These are phyloP conservation scores for Amblyopsis rosae DNA, from an alignment of 2,113 vertebrate species.

Conservation along the genomic window DNA sequence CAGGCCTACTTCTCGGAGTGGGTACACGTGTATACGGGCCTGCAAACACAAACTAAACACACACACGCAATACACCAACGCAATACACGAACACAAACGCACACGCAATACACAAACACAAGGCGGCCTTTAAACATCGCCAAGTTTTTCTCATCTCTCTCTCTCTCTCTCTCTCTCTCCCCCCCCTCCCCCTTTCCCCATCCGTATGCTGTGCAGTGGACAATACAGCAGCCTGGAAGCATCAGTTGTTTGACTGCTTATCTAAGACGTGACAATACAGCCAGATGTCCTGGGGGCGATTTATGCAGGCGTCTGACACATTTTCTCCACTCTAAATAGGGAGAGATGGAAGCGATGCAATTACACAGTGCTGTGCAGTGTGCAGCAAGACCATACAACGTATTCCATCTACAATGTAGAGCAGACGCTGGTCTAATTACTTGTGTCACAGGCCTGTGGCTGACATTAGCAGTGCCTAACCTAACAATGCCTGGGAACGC, in stretches of 20 bases:
- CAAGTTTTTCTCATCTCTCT: background rate
- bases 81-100: background rate
- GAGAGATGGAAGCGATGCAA: slow-evolving; percentile 24
- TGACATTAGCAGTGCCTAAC: background rate
- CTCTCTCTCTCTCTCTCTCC: background rate
- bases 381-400: slow-evolving; percentile 40
- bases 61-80: background rate
- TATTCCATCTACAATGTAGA: slow-evolving; percentile 37
- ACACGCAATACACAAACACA: background rate
- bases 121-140: background rate
- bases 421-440: slow-evolving; percentile 24
- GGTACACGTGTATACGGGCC: slow-evolving; percentile 18
- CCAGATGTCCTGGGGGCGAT: slow-evolving; percentile 46
- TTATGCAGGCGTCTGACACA: slow-evolving; percentile 40
- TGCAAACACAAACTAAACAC: background rate
- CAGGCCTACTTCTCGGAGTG: slow-evolving; percentile 27
- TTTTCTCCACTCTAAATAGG: slow-evolving; percentile 33
- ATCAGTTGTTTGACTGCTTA: slow-evolving; percentile 44
- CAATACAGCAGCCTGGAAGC: slow-evolving; percentile 15
- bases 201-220: background rate
- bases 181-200: background rate
- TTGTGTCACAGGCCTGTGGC: slow-evolving; percentile 13
- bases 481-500: slow-evolving; percentile 18
- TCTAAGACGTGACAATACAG: slow-evolving; percentile 52
- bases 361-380: slow-evolving; percentile 26